A percentile compares a stretch with the other conserved stretches of the same genome.
phyloP scores from a whole-genome alignment of 2,797 vertebrate genomes.

The Nothura maculosa region DNA sequence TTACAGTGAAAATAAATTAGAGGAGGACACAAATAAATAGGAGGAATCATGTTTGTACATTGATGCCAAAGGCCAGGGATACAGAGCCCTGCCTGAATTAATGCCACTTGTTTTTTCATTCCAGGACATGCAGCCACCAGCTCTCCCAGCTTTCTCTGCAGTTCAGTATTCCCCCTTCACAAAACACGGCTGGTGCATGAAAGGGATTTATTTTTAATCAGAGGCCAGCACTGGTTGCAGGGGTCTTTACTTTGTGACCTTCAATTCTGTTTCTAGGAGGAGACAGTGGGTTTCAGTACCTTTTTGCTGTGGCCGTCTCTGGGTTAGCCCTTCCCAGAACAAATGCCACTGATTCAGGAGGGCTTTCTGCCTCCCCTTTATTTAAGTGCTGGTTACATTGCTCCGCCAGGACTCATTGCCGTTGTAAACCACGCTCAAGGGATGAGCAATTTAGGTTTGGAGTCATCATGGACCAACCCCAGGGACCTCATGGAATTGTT shows the following conservation, averaged over 20 bases:
- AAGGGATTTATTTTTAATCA: conserved; percentile 74
- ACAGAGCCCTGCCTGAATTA: conserved; percentile 3
- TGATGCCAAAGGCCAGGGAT: background rate
- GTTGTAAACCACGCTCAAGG: conserved; percentile 67
- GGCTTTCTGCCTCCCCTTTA: conserved; percentile 69
- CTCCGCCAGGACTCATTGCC: conserved; percentile 44
- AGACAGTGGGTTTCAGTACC: conserved; percentile 81
- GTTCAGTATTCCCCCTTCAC: conserved; percentile 38
- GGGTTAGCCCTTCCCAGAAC: conserved; percentile 72
- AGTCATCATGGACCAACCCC: conserved; percentile 60
- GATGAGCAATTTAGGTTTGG: conserved; percentile 73
- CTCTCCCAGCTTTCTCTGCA: conserved; percentile 4
- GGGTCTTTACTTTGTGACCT: conserved; percentile 72
- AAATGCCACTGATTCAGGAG: conserved; percentile 65
- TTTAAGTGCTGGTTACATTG: conserved; percentile 74
- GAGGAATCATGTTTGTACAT: background rate
- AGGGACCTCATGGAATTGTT: conserved; percentile 68
- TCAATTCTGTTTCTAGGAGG: conserved; percentile 70
- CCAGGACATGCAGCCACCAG: background rate
- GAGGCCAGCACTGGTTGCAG: conserved; percentile 37
- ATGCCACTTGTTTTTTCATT: background rate
- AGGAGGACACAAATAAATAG: background rate
- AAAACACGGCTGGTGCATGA: conserved; percentile 61
- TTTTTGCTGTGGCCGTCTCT: conserved; percentile 73
- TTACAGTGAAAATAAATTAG: background rate